phyloP scores from a whole-genome alignment of 1,140 invertebrate genomes.

The Bombus pascuorum region DNA sequence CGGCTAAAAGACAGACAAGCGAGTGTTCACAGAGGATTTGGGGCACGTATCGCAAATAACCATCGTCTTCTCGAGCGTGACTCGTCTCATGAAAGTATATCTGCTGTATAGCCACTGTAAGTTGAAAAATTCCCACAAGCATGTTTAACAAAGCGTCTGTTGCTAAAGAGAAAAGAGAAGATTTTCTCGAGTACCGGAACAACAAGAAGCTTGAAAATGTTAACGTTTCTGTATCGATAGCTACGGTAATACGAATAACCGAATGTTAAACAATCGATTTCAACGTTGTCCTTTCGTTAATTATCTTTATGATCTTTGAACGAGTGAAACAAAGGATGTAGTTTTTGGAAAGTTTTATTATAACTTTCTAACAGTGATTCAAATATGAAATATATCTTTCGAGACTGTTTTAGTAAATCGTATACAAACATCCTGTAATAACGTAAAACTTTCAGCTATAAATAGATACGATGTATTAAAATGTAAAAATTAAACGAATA shows the following conservation, averaged over 20 bases:
- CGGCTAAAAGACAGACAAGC: not conserved
- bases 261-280: not conserved
- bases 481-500: constrained; percentile 16
- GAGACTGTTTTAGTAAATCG: constrained; percentile 26
- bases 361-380: constrained; percentile 34
- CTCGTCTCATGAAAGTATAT: not conserved
- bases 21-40: not conserved
- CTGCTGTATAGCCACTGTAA: not conserved
- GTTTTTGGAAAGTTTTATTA: constrained; percentile 54
- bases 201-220: constrained; percentile 69
- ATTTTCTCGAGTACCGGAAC: constrained; percentile 35
- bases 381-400: constrained; percentile 23
- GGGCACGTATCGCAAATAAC: not conserved
- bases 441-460: constrained; percentile 39
- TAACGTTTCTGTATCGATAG: constrained; percentile 7
- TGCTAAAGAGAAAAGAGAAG: constrained; percentile 69
- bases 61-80: not conserved
- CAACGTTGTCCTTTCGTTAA: not conserved
- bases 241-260: not conserved
- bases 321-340: constrained; percentile 29
- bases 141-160: constrained; percentile 65
- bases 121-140: constrained; percentile 51
- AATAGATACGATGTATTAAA: constrained; percentile 29
- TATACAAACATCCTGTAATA: constrained; percentile 51
- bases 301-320: not conserved